phyloP scores from a whole-genome alignment of 2,888 invertebrate genomes.

The Scaptomyza reducta region DNA sequence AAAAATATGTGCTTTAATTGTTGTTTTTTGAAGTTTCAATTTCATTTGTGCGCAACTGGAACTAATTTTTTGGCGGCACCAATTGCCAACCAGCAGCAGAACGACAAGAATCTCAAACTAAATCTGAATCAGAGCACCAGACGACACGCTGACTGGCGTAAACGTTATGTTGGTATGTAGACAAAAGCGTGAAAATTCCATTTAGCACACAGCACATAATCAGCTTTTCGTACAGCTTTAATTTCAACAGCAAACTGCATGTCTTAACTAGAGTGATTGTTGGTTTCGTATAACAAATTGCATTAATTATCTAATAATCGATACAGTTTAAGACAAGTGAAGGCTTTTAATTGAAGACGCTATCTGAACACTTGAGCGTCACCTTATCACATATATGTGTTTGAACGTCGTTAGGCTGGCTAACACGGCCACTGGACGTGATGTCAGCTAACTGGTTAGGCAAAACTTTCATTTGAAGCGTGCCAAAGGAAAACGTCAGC shows the following conservation, averaged over 20 bases:
- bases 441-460: slow-evolving; percentile 3
- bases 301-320: slow-evolving; percentile 25
- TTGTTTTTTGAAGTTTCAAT: slow-evolving; percentile 63
- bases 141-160: slow-evolving; percentile 69
- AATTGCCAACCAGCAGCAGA: slow-evolving; percentile 47
- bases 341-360: background rate
- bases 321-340: slow-evolving; percentile 4
- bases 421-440: background rate
- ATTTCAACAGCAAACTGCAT: slow-evolving; percentile 13
- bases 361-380: background rate
- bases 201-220: slow-evolving; percentile 46
- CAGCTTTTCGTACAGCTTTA: background rate
- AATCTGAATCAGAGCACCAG: slow-evolving; percentile 35
- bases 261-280: too few species aligned
- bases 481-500: slow-evolving; percentile 55
- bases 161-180: slow-evolving; percentile 54
- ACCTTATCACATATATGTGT: background rate
- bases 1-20: slow-evolving; percentile 6
- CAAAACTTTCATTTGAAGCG: slow-evolving; percentile 16
- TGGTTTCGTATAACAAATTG: slow-evolving; percentile 5
- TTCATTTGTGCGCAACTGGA: slow-evolving; percentile 77
- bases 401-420: background rate
- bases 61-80: slow-evolving; percentile 70
- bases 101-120: slow-evolving; percentile 1
- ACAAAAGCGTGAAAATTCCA: slow-evolving; percentile 57